Evolutionary conservation across 1,140 invertebrate genomes (phyloP), one percentile per base, ranked within the genome.

Genomic region (Papilio aristodemus): DNA sequence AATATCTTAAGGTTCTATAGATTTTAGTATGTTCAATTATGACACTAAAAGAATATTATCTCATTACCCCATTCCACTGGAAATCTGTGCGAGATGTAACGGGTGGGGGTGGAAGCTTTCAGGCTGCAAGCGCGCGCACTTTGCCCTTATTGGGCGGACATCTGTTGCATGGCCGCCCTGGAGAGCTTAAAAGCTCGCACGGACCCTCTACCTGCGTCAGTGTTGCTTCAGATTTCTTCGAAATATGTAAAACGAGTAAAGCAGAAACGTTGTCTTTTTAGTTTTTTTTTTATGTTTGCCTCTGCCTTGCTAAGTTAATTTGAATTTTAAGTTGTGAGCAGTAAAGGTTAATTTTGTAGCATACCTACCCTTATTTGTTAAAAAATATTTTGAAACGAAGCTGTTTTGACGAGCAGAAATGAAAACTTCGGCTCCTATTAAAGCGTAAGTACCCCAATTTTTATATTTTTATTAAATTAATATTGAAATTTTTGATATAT

Each of bases 91-190:
- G 57, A 59, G n/a, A 36, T 36, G 57, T 36, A 59, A 59, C 27
- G 57, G 57, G 27, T 59, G 27, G 25, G 25, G 25, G 57, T 8
- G 8, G 57, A 25, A 4, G 25, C 1, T 9, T 32, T 3, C 54
- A 14, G 11, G 8, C 11, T 59, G 57, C 25, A 59, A 41, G 32
- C 57, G 57, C 57, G 57, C 57, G 57, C 57, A 59, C 57, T 14
- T 6, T 36, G 6, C 57, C 11, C 25, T n/a, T 25, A 59, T 59
- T 59, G 57, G 57, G 11, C 13, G 10, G 13, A 17, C 57, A 59
- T 27, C 57, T 59, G 57, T 59, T 59, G 57, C 57, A 59, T 59
- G 25, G 57, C 57, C 27, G 57, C 25, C n/a, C n/a, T 14, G 13
- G 32, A 27, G 57, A 36, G 27, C 25, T 36, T 59, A 59, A 59